Conservation (phyloP, 2,797 vertebrate species). For the Antrozous pallidus region DNA sequence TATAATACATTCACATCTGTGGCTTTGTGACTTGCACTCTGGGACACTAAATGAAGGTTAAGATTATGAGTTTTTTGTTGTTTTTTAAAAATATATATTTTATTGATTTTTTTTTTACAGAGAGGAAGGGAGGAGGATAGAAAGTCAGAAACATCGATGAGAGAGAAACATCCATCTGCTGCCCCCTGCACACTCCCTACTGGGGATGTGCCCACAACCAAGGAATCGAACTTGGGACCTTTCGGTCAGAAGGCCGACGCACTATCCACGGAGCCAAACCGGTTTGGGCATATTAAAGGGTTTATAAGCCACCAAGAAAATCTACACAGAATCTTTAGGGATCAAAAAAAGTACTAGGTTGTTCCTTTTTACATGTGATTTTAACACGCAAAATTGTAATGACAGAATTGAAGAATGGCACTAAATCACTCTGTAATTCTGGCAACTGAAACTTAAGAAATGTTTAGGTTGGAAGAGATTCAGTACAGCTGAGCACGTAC, state of each 20-base stretch:
- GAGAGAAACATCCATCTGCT: too few species aligned
- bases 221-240: too few species aligned
- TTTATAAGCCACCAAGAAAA: neutral
- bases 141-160: too few species aligned
- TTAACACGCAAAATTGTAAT: constrained; percentile 15
- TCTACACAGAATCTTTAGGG: neutral
- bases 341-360: neutral
- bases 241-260: too few species aligned
- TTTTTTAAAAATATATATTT: too few species aligned
- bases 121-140: too few species aligned
- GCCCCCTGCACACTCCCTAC: too few species aligned
- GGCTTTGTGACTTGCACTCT: neutral
- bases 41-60: neutral
- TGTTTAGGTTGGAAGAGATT: neutral
- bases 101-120: too few species aligned
- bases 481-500: neutral
- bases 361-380: neutral
- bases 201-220: too few species aligned
- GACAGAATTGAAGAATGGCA: neutral
- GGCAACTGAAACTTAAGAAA: constrained; percentile 36
- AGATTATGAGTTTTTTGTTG: too few species aligned
- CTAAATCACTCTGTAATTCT: neutral
- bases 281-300: too few species aligned
- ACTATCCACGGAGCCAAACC: too few species aligned
- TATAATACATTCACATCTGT: neutral